Conservation (phyloP, 2,888 invertebrate genomes). For the Cancer borealis region DNA sequence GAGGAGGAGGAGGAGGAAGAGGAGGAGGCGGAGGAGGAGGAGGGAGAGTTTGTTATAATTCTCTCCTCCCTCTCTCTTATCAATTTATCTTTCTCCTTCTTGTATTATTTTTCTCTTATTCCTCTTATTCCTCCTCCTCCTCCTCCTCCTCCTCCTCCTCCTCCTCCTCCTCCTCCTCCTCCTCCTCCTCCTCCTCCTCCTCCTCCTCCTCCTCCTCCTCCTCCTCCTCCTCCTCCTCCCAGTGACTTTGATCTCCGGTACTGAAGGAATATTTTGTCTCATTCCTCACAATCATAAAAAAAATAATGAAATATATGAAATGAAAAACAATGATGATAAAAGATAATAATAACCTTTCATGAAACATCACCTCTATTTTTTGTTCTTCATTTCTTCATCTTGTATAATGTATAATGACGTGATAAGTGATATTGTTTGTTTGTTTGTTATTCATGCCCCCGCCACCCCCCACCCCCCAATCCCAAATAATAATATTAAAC, state of each 20-base stretch:
- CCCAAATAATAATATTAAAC: too few species aligned
- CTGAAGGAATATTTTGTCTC: background rate
- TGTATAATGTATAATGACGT: background rate
- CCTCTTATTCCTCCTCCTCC: too few species aligned
- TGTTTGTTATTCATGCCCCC: background rate
- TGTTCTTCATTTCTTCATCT: background rate
- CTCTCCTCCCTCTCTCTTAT: background rate
- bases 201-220: background rate
- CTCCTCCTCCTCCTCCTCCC: too few species aligned
- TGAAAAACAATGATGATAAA: background rate
- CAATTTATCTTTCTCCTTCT: background rate
- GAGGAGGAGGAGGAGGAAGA: conserved; percentile 13
- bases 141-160: background rate
- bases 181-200: background rate
- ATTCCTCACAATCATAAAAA: background rate
- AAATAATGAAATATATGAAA: background rate
- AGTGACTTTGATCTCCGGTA: background rate
- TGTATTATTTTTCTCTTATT: background rate
- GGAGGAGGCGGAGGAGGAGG: background rate
- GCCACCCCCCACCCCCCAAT: too few species aligned
- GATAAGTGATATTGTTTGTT: background rate
- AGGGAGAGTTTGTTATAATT: background rate
- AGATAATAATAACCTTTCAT: background rate
- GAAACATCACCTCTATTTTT: background rate
- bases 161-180: background rate